Percentiles rank a stretch among this genome's conserved stretches.
These are phyloP conservation scores for Saimiri boliviensis DNA, from an alignment of 2,113 vertebrate genomes.

Conservation along the genomic window DNA sequence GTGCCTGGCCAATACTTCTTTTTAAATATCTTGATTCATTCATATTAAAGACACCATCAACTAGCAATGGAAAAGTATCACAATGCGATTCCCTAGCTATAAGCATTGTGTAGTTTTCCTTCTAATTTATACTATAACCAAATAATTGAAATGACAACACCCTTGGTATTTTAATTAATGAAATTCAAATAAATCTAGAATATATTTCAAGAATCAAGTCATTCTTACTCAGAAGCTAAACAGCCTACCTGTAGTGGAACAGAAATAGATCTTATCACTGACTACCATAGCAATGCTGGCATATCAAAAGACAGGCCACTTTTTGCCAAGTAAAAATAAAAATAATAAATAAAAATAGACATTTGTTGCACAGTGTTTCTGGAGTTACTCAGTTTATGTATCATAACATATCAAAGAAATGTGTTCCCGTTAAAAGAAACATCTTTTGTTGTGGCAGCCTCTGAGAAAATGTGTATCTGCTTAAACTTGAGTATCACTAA, in stretches of 20 bases:
- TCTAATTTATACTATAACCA: neutral
- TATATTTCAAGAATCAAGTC: neutral
- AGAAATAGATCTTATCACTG: slow-evolving; percentile 10
- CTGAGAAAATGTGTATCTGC: neutral
- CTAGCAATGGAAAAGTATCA: neutral
- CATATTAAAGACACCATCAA: neutral
- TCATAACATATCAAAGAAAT: neutral
- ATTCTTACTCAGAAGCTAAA: slow-evolving; percentile 52
- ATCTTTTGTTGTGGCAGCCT: neutral
- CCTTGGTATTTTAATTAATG: slow-evolving; percentile 11
- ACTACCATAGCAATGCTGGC: neutral
- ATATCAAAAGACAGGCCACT: neutral
- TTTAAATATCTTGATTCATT: neutral
- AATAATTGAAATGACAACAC: neutral
- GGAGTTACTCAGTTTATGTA: no score
- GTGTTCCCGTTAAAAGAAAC: neutral
- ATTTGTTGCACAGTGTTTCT: no score
- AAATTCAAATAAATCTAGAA: neutral
- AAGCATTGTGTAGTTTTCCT: neutral
- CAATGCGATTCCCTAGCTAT: neutral
- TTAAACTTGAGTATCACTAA: neutral
- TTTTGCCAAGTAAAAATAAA: slow-evolving; percentile 4
- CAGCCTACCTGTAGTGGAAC: neutral
- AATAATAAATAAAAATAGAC: neutral
- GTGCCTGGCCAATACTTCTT: neutral